These are phyloP conservation scores for Xestia ashworthii DNA, from an alignment of 2,888 invertebrate genomes.

Conservation along the genomic window DNA sequence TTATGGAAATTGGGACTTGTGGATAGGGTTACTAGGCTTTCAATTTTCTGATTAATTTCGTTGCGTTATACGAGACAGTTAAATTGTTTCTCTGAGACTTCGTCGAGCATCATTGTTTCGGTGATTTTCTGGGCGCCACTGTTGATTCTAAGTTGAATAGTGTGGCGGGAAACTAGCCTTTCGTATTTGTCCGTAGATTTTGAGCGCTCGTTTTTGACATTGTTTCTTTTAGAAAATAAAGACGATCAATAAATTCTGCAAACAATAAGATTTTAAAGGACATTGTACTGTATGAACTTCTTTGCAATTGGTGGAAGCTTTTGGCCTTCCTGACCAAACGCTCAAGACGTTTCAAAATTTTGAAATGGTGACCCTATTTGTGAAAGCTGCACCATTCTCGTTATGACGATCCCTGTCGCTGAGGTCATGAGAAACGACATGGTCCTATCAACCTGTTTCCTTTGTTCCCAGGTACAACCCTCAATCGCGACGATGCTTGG, in stretches of 20 bases:
- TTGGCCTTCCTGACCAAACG: neutral
- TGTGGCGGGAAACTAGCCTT: neutral
- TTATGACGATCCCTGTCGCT: neutral
- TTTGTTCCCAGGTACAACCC: constrained; percentile 38
- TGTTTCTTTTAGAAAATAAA: neutral
- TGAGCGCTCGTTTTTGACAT: neutral
- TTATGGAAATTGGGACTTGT: neutral
- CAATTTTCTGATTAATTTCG: no score
- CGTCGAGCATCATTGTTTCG: no score
- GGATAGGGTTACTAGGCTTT: neutral
- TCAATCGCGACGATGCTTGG: constrained; percentile 76
- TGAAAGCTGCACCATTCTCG: neutral
- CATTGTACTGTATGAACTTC: neutral
- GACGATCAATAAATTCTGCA: neutral
- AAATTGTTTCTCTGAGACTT: no score
- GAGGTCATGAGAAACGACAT: neutral
- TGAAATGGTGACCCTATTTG: neutral
- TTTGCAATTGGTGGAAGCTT: neutral
- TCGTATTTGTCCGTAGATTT: neutral
- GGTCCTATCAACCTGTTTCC: neutral
- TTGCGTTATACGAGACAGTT: no score
- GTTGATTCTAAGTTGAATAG: no score
- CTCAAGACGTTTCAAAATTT: no score
- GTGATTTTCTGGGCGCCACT: no score
- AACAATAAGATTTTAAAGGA: neutral